phyloP scores from a whole-genome alignment of 2,113 vertebrate genomes.

The Excalfactoria chinensis region DNA sequence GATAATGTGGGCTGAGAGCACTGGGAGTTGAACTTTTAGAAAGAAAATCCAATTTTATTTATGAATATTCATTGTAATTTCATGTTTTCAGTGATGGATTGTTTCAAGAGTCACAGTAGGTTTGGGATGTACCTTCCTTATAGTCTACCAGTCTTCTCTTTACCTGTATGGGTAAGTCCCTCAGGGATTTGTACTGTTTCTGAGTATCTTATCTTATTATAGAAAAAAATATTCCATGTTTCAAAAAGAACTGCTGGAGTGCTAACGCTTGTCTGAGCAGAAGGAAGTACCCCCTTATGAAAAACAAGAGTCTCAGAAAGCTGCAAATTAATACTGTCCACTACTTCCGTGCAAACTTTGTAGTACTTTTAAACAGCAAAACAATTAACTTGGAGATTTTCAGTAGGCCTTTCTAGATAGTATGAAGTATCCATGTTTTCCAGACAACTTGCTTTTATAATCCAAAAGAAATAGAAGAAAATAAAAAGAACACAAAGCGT shows the following conservation, averaged over 20 bases:
- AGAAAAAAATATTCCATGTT: not conserved
- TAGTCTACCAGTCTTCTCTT: not conserved
- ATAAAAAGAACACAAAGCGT: not conserved
- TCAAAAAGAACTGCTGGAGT: not conserved
- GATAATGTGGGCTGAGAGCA: not conserved
- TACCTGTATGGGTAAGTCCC: accelerated
- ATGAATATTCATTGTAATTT: not conserved
- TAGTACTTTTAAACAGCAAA: not conserved
- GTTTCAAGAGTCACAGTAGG: not conserved
- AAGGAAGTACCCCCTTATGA: not conserved
- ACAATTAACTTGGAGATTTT: not conserved
- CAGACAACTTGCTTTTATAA: not conserved
- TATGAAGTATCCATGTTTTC: not conserved
- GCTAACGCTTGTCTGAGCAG: not conserved
- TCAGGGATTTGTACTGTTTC: accelerated
- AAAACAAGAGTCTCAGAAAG: not conserved
- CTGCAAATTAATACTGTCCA: not conserved
- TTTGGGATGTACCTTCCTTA: not conserved
- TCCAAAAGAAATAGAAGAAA: not conserved
- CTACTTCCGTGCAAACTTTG: not conserved
- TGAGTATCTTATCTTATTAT: not conserved
- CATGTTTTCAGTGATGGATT: not conserved
- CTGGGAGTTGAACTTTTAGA: not conserved
- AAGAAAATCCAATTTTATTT: not conserved
- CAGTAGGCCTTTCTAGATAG: not conserved